Percentiles rank a stretch among this genome's conserved stretches.
Evolutionary conservation across 1,140 invertebrate species (phyloP).

Genomic region (Euwallacea similis): DNA sequence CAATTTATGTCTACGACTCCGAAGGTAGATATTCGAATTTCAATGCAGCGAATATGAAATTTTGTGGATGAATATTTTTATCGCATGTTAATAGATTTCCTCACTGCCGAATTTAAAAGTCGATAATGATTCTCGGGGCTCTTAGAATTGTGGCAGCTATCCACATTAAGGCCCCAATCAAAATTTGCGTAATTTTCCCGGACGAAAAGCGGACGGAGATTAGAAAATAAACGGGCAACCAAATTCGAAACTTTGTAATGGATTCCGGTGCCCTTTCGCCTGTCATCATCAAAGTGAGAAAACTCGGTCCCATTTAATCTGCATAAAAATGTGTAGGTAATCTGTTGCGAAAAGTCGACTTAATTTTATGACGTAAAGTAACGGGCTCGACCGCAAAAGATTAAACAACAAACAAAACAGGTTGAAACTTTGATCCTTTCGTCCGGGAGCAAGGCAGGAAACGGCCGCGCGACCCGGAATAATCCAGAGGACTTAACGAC

Average conservation of each 20-base stretch:
- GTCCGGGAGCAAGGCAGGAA: constrained; percentile 17
- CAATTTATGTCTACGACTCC: background rate
- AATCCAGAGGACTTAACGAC: constrained; percentile 36
- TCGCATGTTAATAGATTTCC: constrained; percentile 6
- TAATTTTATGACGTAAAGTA: constrained; percentile 27
- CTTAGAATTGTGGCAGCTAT: background rate
- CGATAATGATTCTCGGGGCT: constrained; percentile 9
- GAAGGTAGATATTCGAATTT: constrained; percentile 17
- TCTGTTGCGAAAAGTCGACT: constrained; percentile 28
- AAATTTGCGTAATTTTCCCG: constrained; percentile 1
- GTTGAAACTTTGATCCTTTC: constrained; percentile 24
- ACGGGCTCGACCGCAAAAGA: constrained; percentile 27
- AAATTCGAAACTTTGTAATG: background rate
- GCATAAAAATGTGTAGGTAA: constrained; percentile 28
- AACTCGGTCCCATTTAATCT: constrained; percentile 9
- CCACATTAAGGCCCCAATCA: constrained; percentile 1
- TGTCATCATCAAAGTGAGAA: constrained; percentile 11
- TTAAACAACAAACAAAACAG: constrained; percentile 39
- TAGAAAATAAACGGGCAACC: background rate
- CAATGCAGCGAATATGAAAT: constrained; percentile 19
- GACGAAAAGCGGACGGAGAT: background rate
- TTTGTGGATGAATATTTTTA: constrained; percentile 19
- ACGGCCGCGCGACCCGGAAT: constrained; percentile 26
- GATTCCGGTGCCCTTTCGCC: background rate
- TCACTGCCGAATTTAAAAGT: constrained; percentile 1